Evolutionary conservation across 1,140 invertebrate genomes (phyloP), one percentile per base, ranked within the genome.

Genomic region (Phenacoccus solenopsis): DNA sequence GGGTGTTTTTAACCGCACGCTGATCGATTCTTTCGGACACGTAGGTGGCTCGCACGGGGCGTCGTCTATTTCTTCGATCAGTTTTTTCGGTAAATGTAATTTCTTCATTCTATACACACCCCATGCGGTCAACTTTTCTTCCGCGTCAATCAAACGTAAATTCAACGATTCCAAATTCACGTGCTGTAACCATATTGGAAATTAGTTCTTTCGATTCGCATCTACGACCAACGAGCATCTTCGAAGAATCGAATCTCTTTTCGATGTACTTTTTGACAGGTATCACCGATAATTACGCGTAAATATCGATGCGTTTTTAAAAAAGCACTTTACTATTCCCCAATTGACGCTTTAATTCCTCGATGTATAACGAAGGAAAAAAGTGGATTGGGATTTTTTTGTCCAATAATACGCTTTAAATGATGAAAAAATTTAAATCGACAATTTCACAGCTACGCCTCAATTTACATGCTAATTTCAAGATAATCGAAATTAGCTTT

Each of bases 41-140:
- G 81, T 79, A 1, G 89, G 89, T 21, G 86, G 83, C 9, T 81
- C 79, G 10, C 84, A 81, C 10, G 85, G 83, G 59, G 81, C 76
- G 69, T 74, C 79, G 75, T 91, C 86, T 70, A 90, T 84, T 78
- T 92, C 88, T 78, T 91, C 87, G 61, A 94, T 90, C 1, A 90
- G 77, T 74, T 86, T 86, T 56, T 83, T 80, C 5, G 87, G 84
- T n/a, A 89, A 85, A 74, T 87, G 85, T 64, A 90, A 84, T 74
- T 87, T 85, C 70, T 84, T 85, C 30, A 90, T 84, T 75, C 90
- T 84, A 78, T 94, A 90, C 59, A 91, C 89, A 49, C 88, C 87
- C 81, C 91, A 95, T 3, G 93, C 91, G 67, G 88, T 89, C 32
- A 91, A 75, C 56, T 82, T 82, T 67, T 81, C 76, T 77, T 94